A percentile compares a stretch with the other conserved stretches of the same genome.
These are phyloP conservation scores for Lasioglossum zephyrum DNA, from an alignment of 2,888 invertebrate genomes.

Conservation along the genomic window DNA sequence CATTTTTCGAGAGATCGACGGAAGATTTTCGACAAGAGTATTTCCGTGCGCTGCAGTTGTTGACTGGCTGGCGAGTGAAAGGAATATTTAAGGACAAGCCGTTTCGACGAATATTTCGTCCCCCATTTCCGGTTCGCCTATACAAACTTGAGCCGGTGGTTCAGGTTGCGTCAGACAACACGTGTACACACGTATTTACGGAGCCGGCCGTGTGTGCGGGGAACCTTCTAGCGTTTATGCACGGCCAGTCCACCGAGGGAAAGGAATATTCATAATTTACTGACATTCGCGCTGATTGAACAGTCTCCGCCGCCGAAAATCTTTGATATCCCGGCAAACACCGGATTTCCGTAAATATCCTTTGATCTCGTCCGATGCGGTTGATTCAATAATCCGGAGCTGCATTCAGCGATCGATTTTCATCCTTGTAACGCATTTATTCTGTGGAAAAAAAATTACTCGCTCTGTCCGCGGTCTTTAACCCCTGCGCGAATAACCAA, in stretches of 20 bases:
- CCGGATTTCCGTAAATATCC: constrained; percentile 1
- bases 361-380: not conserved
- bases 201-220: constrained; percentile 19
- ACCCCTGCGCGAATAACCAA: too few species aligned
- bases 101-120: constrained; percentile 71
- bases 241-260: constrained; percentile 50
- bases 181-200: constrained; percentile 66
- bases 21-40: constrained; percentile 16
- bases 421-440: not conserved
- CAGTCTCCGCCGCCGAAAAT: not conserved
- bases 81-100: constrained; percentile 70
- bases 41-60: constrained; percentile 46
- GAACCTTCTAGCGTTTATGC: constrained; percentile 33
- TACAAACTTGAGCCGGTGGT: constrained; percentile 72
- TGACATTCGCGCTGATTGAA: constrained; percentile 30
- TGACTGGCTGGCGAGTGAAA: constrained; percentile 59
- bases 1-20: not conserved
- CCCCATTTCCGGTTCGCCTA: constrained; percentile 72
- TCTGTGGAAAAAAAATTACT: not conserved
- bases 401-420: not conserved
- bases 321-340: not conserved
- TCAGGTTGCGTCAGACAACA: constrained; percentile 74
- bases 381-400: not conserved
- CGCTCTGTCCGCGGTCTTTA: not conserved
- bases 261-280: constrained; percentile 62